Evolutionary conservation across 2,888 invertebrate genomes (phyloP).

Genomic region (Serrognathus titanus): DNA sequence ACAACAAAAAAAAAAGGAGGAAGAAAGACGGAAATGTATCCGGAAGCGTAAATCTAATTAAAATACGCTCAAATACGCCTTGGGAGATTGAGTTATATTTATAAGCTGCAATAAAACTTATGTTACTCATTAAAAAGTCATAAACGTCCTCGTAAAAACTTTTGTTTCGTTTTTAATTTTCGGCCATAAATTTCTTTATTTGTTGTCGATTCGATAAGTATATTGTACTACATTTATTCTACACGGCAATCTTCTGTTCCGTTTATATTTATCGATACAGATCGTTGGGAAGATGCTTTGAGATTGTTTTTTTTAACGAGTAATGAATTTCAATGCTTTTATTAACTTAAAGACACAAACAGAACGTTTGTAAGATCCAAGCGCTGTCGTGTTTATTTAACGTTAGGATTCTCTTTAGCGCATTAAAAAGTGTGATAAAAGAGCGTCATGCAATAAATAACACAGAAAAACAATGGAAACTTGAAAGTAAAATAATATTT

Average conservation of each 20-base stretch:
- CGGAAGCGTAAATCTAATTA: constrained; percentile 16
- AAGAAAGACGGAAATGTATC: neutral
- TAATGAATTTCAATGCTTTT: too few species aligned
- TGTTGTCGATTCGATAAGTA: neutral
- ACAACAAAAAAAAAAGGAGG: constrained; percentile 9
- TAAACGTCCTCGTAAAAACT: constrained; percentile 30
- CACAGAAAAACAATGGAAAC: too few species aligned
- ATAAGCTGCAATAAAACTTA: constrained; percentile 29
- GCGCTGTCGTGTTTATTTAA: too few species aligned
- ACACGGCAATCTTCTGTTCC: neutral
- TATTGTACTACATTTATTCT: neutral
- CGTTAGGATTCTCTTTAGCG: too few species aligned
- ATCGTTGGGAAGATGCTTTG: neutral
- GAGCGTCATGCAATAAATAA: too few species aligned
- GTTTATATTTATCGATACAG: neutral
- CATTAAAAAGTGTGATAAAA: too few species aligned
- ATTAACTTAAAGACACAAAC: too few species aligned
- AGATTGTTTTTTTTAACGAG: neutral
- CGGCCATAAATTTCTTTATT: constrained; percentile 7
- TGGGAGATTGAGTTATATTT: constrained; percentile 28
- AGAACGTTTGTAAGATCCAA: too few species aligned
- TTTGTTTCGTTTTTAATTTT: constrained; percentile 22
- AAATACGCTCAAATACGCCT: constrained; percentile 14
- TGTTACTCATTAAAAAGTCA: constrained; percentile 26
- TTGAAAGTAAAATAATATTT: too few species aligned